Conservation (phyloP, 2,797 vertebrate species). For the Acestrorhynchus altus region DNA sequence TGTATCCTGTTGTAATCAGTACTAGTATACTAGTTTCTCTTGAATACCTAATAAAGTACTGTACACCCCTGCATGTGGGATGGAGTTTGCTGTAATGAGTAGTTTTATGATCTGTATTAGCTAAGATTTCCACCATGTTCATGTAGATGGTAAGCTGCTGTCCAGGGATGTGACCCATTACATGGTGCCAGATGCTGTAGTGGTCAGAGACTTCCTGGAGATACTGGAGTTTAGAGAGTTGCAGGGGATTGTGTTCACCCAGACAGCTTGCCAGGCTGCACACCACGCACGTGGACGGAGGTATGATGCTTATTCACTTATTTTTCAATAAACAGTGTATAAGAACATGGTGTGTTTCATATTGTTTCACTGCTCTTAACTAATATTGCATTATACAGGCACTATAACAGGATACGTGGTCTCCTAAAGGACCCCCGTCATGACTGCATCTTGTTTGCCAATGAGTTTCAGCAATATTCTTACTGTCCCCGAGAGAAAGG, state of each 20-base stretch:
- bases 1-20: too few relatives aligned
- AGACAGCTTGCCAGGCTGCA: conserved; percentile 90
- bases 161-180: conserved; percentile 90
- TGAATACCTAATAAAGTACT: too few relatives aligned
- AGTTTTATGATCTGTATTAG: not conserved
- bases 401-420: conserved; percentile 87
- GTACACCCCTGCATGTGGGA: too few relatives aligned
- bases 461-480: conserved; percentile 90
- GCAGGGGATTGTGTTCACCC: conserved; percentile 90
- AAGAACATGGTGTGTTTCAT: not conserved
- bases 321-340: not conserved
- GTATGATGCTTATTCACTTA: conserved; percentile 66
- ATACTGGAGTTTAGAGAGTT: conserved; percentile 90
- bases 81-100: too few relatives aligned
- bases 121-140: not conserved
- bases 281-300: conserved; percentile 92
- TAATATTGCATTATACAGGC: conserved; percentile 71
- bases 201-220: conserved; percentile 92
- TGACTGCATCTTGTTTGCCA: conserved; percentile 89
- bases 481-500: conserved; percentile 87
- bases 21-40: too few relatives aligned
- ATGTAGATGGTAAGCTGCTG: conserved; percentile 86
- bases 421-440: conserved; percentile 88
- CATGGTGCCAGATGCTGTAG: conserved; percentile 88
- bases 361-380: not conserved